Evolutionary conservation across 2,113 vertebrate species (phyloP), one percentile per base, ranked within the genome.

Genomic region (Azemiops feae): DNA sequence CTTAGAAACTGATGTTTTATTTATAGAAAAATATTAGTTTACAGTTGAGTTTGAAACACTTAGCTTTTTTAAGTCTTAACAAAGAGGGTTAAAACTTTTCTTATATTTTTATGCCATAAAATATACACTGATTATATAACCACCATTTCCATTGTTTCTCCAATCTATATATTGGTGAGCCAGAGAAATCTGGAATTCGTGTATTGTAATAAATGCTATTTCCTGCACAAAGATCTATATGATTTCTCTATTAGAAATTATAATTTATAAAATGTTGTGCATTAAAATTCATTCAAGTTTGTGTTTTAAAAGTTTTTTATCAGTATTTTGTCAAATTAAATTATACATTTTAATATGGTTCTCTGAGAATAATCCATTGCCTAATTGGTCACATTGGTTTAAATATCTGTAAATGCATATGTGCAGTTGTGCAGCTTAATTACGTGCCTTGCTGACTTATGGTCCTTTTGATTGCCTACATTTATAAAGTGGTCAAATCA

Each of bases 381-480:
- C 1, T 0, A 64, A 53, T 69, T 25, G 52, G 55, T 91, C 88
- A 85, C 90, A 47, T 52, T 92, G 9, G 6, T 39, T 18, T 30
- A 86, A 93, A 87, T 81, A 43, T 91, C 23, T 74, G 89, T 57
- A 92, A 94, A 94, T 89, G 43, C 47, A 5, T 90, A 54, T 64
- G 69, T 57, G 57, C 55, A 87, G 54, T 86, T 47, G 47, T 89
- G 81, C 50, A 87, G 23, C 87, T 55, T 90, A 90, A 94, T 94
- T 94, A 87, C 64, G 47, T 92, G 57, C 55, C 50, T 90, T 69
- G 85, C 81, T 92, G 81, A 86, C 50, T 64, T 89, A 55, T 74
- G 39, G 89, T 94, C 81, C 74, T 85, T 94, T 92, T 92, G 74
- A 87, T 92, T 90, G 50, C 39, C 74, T 88, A 85, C n/a, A 93